A percentile compares a stretch with the other conserved stretches of the same genome.
Evolutionary conservation across 2,888 invertebrate species (phyloP).

Genomic region (Dascillus cervinus): DNA sequence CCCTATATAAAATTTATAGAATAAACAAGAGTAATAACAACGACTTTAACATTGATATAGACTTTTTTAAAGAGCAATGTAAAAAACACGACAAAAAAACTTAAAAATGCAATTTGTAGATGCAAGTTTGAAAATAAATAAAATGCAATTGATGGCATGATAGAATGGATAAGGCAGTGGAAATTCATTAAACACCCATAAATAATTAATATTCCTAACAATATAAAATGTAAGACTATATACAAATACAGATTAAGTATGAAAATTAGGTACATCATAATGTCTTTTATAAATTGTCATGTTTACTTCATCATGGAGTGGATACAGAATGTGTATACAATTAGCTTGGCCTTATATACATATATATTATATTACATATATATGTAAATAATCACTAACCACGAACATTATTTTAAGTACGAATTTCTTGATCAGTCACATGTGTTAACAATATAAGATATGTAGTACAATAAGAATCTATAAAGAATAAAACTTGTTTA

Average conservation of each 20-base stretch:
- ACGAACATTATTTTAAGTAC: slow-evolving; percentile 24
- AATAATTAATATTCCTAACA: slow-evolving; percentile 31
- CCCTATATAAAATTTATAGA: slow-evolving; percentile 40
- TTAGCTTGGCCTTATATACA: slow-evolving; percentile 23
- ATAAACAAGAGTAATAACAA: slow-evolving; percentile 43
- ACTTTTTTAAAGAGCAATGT: slow-evolving; percentile 26
- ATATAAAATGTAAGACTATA: slow-evolving; percentile 32
- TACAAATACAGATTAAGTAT: slow-evolving; percentile 34
- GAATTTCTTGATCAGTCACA: slow-evolving; percentile 17
- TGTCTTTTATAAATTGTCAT: slow-evolving; percentile 30
- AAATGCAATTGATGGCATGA: slow-evolving; percentile 27
- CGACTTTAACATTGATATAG: slow-evolving; percentile 36
- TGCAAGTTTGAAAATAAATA: slow-evolving; percentile 19
- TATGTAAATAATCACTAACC: slow-evolving; percentile 24
- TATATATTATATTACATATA: slow-evolving; percentile 12
- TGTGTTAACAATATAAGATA: slow-evolving; percentile 17
- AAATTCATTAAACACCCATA: slow-evolving; percentile 32
- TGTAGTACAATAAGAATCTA: slow-evolving; percentile 11
- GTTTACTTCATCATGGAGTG: slow-evolving; percentile 19
- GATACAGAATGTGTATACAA: slow-evolving; percentile 18
- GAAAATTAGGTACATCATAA: slow-evolving; percentile 38
- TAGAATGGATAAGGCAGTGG: slow-evolving; percentile 35
- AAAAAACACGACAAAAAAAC: slow-evolving; percentile 18
- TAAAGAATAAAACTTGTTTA: slow-evolving; percentile 14
- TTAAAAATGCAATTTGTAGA: no score